Conservation (phyloP, 2,113 vertebrate genomes). For the Oxyruncus cristatus region DNA sequence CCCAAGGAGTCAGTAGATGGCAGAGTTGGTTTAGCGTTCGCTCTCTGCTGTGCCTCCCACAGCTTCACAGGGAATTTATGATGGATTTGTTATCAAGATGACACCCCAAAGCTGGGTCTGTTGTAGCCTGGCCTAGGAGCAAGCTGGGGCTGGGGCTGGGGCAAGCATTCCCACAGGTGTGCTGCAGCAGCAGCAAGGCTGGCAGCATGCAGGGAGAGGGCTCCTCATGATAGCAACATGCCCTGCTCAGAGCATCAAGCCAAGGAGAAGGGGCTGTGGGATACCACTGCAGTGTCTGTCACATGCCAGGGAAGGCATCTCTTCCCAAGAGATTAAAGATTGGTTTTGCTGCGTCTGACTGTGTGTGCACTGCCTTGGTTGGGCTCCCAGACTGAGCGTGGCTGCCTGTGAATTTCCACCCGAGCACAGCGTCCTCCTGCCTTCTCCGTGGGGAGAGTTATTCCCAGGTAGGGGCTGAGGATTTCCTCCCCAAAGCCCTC, state of each 20-base stretch:
- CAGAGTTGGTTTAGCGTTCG: conserved; percentile 41
- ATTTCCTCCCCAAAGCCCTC: not conserved
- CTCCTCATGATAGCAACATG: not conserved
- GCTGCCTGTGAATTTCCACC: not conserved
- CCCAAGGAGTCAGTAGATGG: conserved; percentile 24
- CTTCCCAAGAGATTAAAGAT: not conserved
- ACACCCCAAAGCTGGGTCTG: accelerated
- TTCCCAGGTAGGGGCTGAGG: not conserved
- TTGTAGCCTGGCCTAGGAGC: not conserved
- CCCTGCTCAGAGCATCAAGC: not conserved
- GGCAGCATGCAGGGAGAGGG: not conserved
- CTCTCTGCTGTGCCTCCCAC: not conserved
- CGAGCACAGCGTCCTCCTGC: not conserved
- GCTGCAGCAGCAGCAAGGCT: not conserved
- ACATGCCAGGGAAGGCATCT: not conserved
- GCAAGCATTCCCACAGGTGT: accelerated
- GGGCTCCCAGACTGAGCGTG: not conserved
- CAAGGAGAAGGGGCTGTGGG: accelerated
- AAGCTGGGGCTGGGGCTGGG: not conserved
- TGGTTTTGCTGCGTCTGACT: not conserved
- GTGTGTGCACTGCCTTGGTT: accelerated
- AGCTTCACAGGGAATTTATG: not conserved
- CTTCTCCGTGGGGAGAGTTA: not conserved
- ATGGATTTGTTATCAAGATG: not conserved
- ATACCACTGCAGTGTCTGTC: not conserved